These are phyloP conservation scores for Nycticorax nycticorax DNA, from an alignment of 2,113 vertebrate genomes.

Conservation along the genomic window DNA sequence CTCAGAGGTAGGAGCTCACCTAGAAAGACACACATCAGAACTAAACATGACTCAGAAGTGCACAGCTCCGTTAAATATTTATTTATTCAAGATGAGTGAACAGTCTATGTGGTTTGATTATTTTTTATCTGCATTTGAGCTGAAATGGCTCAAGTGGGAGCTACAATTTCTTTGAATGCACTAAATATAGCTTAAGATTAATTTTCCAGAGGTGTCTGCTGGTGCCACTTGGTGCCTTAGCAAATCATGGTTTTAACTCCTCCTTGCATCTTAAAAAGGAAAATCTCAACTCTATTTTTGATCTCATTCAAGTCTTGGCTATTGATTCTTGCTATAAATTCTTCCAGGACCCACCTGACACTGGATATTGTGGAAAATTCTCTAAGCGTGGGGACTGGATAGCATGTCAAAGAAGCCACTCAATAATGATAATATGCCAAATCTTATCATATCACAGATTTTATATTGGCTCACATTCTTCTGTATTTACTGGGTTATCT, in stretches of 20 bases:
- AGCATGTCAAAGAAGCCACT: neutral
- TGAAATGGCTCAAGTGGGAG: neutral
- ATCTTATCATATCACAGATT: neutral
- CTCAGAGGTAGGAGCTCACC: neutral
- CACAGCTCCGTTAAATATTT: neutral
- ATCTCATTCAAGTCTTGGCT: neutral
- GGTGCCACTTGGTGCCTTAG: neutral
- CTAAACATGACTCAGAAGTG: neutral
- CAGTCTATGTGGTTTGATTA: neutral
- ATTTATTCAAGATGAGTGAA: neutral
- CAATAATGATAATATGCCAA: neutral
- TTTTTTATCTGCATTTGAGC: neutral
- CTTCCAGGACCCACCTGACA: neutral
- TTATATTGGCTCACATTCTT: neutral
- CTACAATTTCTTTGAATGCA: neutral
- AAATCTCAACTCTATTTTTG: neutral
- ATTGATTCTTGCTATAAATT: neutral
- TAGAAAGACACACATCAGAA: neutral
- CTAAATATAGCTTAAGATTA: neutral
- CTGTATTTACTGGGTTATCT: neutral
- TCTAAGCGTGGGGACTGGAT: neutral
- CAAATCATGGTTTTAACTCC: neutral
- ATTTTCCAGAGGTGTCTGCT: constrained; percentile 26
- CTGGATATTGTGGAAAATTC: neutral
- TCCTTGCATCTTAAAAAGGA: neutral